Percentiles rank a stretch among this genome's conserved stretches.
Evolutionary conservation across 2,797 vertebrate species (phyloP).

Genomic region (Bovichtus diacanthus): DNA sequence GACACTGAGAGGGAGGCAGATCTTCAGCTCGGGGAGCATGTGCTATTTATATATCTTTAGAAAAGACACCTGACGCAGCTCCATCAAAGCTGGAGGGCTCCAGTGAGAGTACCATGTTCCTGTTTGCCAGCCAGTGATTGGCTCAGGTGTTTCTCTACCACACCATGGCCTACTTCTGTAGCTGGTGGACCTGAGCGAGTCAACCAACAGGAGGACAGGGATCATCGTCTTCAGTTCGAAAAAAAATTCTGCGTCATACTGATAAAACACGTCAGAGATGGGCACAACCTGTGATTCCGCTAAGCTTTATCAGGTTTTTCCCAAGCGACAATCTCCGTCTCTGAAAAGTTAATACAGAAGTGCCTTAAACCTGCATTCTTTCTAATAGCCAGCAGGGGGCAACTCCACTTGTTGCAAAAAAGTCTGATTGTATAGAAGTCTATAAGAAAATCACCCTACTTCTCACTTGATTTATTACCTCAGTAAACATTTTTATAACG

Average conservation of each 20-base stretch:
- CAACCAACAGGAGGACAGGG: conserved; percentile 7
- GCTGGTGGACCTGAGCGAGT: conserved; percentile 27
- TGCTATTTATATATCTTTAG: conserved; percentile 80
- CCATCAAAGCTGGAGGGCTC: conserved; percentile 56
- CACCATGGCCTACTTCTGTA: conserved; percentile 58
- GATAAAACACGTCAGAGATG: not conserved
- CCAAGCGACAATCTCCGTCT: too few species aligned
- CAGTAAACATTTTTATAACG: too few species aligned
- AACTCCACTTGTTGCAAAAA: too few species aligned
- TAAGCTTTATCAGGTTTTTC: not conserved
- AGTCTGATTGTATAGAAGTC: too few species aligned
- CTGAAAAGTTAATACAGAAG: too few species aligned
- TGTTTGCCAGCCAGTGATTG: conserved; percentile 46
- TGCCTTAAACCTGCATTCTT: too few species aligned
- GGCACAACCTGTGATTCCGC: not conserved
- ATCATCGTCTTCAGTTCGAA: not conserved
- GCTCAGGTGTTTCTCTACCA: conserved; percentile 55
- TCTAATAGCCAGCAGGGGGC: too few species aligned
- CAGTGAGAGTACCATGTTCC: conserved; percentile 36
- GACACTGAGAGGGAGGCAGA: conserved; percentile 73
- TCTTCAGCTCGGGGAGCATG: conserved; percentile 68
- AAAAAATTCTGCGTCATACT: conserved; percentile 1
- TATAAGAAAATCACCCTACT: too few species aligned
- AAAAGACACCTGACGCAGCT: conserved; percentile 76
- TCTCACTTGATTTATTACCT: too few species aligned